A percentile compares a stretch with the other conserved stretches of the same genome.
These are phyloP conservation scores for Ceraclea dissimilis DNA, from an alignment of 2,888 invertebrate species.

Conservation along the genomic window DNA sequence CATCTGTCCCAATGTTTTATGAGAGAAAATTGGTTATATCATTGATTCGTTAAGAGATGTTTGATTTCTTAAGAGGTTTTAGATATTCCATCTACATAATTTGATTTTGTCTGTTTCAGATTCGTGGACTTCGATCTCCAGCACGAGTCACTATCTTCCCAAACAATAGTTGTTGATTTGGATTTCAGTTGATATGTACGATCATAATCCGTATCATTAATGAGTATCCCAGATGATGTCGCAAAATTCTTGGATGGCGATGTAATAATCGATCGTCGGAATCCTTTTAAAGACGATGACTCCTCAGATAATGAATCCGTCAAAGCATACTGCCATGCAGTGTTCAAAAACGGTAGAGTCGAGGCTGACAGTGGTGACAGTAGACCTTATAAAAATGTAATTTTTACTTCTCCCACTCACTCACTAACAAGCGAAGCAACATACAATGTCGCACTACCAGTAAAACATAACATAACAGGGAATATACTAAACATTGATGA, in stretches of 20 bases:
- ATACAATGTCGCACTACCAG: background rate
- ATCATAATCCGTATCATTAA: background rate
- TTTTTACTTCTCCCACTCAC: background rate
- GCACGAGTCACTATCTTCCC: too few species aligned
- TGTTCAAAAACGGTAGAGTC: background rate
- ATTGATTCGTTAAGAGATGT: too few species aligned
- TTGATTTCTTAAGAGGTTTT: too few species aligned
- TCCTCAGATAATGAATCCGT: background rate
- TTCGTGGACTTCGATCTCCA: too few species aligned
- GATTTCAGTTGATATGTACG: background rate
- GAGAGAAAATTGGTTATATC: too few species aligned
- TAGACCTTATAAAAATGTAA: too few species aligned
- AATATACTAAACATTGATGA: background rate
- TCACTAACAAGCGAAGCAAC: background rate
- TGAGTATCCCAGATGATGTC: constrained; percentile 9
- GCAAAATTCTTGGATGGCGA: constrained; percentile 19
- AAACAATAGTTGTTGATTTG: background rate
- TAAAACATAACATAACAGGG: background rate
- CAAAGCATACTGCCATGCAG: background rate
- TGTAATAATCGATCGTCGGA: constrained; percentile 14
- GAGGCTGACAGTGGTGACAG: background rate
- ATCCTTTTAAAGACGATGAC: constrained; percentile 14
- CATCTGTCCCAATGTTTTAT: too few species aligned
- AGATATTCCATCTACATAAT: too few species aligned
- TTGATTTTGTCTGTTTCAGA: too few species aligned